Evolutionary conservation across 2,888 invertebrate genomes (phyloP), one percentile per base, ranked within the genome.

Genomic region (Aspidiotus rigidus): DNA sequence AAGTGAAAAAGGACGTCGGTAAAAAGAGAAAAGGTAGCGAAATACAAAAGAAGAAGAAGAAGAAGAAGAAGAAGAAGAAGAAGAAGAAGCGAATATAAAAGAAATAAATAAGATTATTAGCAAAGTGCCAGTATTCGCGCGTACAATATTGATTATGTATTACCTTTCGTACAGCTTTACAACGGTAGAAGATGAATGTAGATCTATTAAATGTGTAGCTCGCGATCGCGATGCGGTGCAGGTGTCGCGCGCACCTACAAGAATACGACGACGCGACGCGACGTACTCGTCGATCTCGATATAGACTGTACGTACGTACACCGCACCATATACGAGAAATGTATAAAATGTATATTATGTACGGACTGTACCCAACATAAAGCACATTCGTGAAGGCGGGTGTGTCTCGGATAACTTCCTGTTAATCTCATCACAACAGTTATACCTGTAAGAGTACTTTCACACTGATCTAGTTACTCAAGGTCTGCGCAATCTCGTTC

Each of bases 401-500:
- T 64, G 64, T 64, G 64, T 55, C 64, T 41, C 54, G 53, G 3
- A 49, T 64, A 64, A 67, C 67, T 67, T 67, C 67, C 67, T 67
- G 67, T 60, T 59, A 67, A 67, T 67, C 67, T 67, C 67, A 67
- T 67, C 67, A 67, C 59, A 15, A 60, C 67, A 67, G 67, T 67
- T 67, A 67, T 59, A 59, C 42, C 60, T 53, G 49, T 56, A 28
- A 57, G 67, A 67, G 44, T 67, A 67, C 67, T 67, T 67, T 67
- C 67, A 67, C 67, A 67, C 67, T 67, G 67, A 67, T 67, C 67
- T 67, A 67, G 67, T 67, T 67, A 67, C 67, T 67, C 67, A 67
- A 67, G 67, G 67, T 67, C 67, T 49, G 67, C 28, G 28, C 59
- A 67, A 67, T 67, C 67, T 67, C 17, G 67, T 67, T 67, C 67